Evolutionary conservation across 2,113 vertebrate genomes (phyloP).

Genomic region (Anoplopoma fimbria): DNA sequence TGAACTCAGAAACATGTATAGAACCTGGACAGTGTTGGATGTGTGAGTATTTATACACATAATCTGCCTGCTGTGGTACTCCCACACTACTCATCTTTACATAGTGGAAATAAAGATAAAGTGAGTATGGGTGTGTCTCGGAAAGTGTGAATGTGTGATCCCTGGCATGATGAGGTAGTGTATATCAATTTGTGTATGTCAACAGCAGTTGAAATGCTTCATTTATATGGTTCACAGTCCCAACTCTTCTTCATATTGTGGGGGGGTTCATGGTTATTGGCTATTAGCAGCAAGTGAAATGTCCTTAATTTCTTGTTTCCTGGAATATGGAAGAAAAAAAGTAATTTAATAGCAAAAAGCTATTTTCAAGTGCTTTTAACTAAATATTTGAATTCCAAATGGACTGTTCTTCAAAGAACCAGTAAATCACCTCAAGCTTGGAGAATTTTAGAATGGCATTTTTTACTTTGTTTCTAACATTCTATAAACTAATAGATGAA

Average conservation of each 20-base stretch:
- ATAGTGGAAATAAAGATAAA: conserved; percentile 9
- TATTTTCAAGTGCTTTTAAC: too few species aligned
- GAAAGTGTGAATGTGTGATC: conserved; percentile 5
- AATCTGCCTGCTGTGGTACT: conserved; percentile 8
- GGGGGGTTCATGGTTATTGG: too few species aligned
- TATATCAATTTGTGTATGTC: conserved; percentile 33
- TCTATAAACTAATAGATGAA: too few species aligned
- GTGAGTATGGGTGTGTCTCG: neutral
- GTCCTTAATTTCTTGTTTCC: too few species aligned
- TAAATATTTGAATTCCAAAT: too few species aligned
- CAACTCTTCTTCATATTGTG: neutral
- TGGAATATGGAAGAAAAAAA: too few species aligned
- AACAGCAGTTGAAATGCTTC: conserved; percentile 37
- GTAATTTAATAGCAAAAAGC: too few species aligned
- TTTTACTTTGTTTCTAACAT: too few species aligned
- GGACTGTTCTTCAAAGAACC: too few species aligned
- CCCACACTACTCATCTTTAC: conserved; percentile 17
- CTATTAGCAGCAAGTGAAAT: neutral
- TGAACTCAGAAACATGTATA: neutral
- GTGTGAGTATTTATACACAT: conserved; percentile 23
- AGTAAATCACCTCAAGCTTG: too few species aligned
- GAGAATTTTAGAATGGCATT: too few species aligned
- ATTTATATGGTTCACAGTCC: conserved; percentile 6
- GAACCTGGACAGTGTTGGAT: conserved; percentile 25
- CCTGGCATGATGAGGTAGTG: conserved; percentile 5